A percentile compares a stretch with the other conserved stretches of the same genome.
These are phyloP conservation scores for Meteorus sp. DNA, from an alignment of 1,140 invertebrate species.

Conservation along the genomic window DNA sequence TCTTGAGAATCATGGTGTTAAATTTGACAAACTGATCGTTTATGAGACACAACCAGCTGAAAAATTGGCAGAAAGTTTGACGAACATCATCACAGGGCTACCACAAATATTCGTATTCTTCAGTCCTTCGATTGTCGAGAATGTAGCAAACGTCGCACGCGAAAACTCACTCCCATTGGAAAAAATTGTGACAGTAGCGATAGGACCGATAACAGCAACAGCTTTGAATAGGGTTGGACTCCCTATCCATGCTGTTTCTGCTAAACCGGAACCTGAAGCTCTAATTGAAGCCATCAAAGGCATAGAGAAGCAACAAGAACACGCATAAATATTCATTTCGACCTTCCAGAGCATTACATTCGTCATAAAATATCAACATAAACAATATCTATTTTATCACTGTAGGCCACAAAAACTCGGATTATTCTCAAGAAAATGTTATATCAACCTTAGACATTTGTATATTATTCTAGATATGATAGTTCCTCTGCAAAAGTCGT, in stretches of 20 bases:
- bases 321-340: conserved; percentile 9
- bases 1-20: conserved; percentile 36
- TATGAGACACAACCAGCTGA: conserved; percentile 46
- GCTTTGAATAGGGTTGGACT: conserved; percentile 39
- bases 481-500: too few relatives aligned
- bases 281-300: conserved; percentile 40
- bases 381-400: conserved; percentile 5
- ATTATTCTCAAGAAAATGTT: too few relatives aligned
- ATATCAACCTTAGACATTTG: too few relatives aligned
- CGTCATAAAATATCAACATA: conserved; percentile 27
- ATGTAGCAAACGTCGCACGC: conserved; percentile 28
- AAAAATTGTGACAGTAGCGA: conserved; percentile 47
- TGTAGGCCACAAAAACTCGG: too few relatives aligned
- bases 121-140: conserved; percentile 51
- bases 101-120: conserved; percentile 49
- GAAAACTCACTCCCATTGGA: conserved; percentile 27
- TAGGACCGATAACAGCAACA: conserved; percentile 50
- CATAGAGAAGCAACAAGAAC: background rate
- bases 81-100: background rate
- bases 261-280: conserved; percentile 48
- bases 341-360: conserved; percentile 6
- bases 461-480: too few relatives aligned
- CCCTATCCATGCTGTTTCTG: conserved; percentile 37
- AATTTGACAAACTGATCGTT: conserved; percentile 42
- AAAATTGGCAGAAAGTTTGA: conserved; percentile 34